phyloP scores from a whole-genome alignment of 2,113 vertebrate genomes.

The Phylloscopus trochiloides region DNA sequence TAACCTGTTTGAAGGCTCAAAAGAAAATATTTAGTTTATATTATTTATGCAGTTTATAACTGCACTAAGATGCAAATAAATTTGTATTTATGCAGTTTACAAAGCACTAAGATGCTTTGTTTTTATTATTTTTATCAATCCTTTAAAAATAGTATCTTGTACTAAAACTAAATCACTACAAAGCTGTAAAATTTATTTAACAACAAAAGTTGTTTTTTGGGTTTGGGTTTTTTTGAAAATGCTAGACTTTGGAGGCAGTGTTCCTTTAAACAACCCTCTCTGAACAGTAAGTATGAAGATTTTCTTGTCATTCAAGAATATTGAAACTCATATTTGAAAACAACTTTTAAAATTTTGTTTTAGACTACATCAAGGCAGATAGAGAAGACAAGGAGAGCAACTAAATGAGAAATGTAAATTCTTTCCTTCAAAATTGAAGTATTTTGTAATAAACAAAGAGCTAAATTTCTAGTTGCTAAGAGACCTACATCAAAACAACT shows the following conservation, averaged over 20 bases:
- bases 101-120: background rate
- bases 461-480: slow-evolving; percentile 75
- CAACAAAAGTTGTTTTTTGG: background rate
- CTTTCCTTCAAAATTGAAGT: slow-evolving; percentile 60
- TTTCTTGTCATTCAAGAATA: slow-evolving; percentile 41
- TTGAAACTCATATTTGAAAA: slow-evolving; percentile 26
- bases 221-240: background rate
- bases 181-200: background rate
- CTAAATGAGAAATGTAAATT: slow-evolving; percentile 53
- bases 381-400: background rate
- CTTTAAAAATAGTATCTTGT: background rate
- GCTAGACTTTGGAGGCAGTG: background rate
- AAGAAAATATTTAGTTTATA: background rate
- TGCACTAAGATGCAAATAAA: background rate
- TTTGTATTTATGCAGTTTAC: background rate
- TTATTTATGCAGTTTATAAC: background rate
- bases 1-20: background rate
- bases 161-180: background rate
- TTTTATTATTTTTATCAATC: background rate
- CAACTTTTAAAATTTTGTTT: slow-evolving; percentile 14
- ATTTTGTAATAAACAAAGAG: slow-evolving; percentile 69
- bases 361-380: background rate
- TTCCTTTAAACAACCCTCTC: background rate
- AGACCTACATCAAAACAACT: slow-evolving; percentile 67
- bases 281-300: background rate